Base-by-base conservation (phyloP, 2,113 vertebrate species). In the Taxidea taxus region DNA sequence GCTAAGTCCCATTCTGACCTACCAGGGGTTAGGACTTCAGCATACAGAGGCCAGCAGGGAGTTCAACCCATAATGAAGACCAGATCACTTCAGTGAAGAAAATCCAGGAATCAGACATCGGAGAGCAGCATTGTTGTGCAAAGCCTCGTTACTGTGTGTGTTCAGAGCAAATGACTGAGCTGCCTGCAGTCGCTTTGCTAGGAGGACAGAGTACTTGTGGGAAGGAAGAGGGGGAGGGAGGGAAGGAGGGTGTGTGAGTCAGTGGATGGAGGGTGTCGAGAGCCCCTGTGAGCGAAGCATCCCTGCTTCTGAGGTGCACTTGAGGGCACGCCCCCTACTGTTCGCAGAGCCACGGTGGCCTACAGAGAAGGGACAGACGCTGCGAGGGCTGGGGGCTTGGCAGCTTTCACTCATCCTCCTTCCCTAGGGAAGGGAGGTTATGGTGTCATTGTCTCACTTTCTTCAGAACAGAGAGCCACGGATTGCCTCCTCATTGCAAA, bases 161-260 rank as follows among this genome's bases (percentile, higher is more conserved):
- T 74, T 90, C 96, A 74, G 77, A 18, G 90, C 96, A 97, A 97
- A 92, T 98, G 96, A 4, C 15, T 93, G 54, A 68, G 29, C 31
- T 16, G 8, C 3, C n/a, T 4, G 8, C 62, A 15, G 12, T 7
- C 31, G 3, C 44, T 31, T 20, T 21, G 44, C 44, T 14, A 6
- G 0, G 6, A 72, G 64, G 44, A 83, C 23, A 31, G 16, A 25
- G 44, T 31, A 11, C 18, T 29, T 3, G 3, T 11, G 3, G 39
- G 66, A 29, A 49, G 10, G 54, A 49, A 4, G 8, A 15, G 15
- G 16, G 49, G 49, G 49, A 49, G 11, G 11, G 49, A 51, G 51
- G 51, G 49, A 51, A 51, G 51, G 51, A 51, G 51, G 15, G 51
- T 12, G 29, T 3, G 4, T 7, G 44, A 12, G 25, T 44, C 60